phyloP scores from a whole-genome alignment of 2,113 vertebrate species.

The Ceratotherium simum region DNA sequence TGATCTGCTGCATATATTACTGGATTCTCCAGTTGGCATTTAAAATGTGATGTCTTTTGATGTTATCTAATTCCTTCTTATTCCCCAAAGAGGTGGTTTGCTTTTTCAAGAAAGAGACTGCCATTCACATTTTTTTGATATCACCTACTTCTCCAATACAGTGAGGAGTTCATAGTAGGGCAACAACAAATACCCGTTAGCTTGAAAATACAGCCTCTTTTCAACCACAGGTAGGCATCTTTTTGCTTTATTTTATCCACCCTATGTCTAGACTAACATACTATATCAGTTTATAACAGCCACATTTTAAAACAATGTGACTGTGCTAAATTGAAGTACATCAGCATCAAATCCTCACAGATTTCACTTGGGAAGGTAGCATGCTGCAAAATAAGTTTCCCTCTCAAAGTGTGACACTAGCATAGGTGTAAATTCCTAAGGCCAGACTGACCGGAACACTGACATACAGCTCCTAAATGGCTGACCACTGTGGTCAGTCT shows the following conservation, averaged over 20 bases:
- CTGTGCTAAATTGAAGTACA: not conserved
- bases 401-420: not conserved
- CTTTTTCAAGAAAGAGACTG: not conserved
- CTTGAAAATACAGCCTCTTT: slow-evolving; percentile 22
- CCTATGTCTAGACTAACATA: not conserved
- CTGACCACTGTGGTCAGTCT: not conserved
- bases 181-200: not conserved
- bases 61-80: not conserved
- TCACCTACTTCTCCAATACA: not conserved
- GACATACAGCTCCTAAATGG: slow-evolving; percentile 65
- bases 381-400: not conserved
- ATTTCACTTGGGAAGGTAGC: slow-evolving; percentile 48
- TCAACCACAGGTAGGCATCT: not conserved
- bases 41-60: not conserved
- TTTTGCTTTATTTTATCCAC: not conserved
- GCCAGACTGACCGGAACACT: slow-evolving; percentile 38
- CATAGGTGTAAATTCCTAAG: slow-evolving; percentile 54
- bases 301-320: slow-evolving; percentile 59
- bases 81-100: not conserved
- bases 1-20: not conserved
- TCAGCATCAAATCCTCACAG: not conserved
- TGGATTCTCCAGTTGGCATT: not conserved
- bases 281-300: not conserved
- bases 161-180: not conserved
- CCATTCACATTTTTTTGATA: not conserved